These are phyloP conservation scores for Aphelocoma coerulescens DNA, from an alignment of 2,113 vertebrate genomes.

Conservation along the genomic window DNA sequence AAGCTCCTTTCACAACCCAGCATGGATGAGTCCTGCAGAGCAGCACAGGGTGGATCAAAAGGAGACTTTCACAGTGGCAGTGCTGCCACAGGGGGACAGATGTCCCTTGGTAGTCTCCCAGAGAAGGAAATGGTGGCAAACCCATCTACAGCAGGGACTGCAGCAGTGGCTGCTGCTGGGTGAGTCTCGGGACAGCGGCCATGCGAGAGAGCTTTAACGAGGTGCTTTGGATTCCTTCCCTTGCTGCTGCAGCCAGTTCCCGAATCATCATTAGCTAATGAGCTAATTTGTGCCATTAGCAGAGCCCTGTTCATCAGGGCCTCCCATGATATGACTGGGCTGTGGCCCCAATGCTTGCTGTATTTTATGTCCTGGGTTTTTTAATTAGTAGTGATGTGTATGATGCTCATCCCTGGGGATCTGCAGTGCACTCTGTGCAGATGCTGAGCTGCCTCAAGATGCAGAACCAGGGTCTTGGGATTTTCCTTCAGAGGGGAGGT, in stretches of 20 bases:
- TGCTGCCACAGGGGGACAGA: rapidly evolving
- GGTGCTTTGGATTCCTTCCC: background rate
- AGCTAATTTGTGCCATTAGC: conserved; percentile 35
- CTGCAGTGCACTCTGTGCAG: background rate
- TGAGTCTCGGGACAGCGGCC: background rate
- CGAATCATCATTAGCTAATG: background rate
- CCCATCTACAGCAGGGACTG: background rate
- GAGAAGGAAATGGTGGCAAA: background rate
- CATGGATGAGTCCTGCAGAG: background rate
- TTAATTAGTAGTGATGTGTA: background rate
- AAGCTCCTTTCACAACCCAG: background rate
- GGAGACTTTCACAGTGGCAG: background rate
- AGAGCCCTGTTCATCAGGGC: conserved; percentile 25
- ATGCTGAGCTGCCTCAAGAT: background rate
- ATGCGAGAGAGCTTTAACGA: background rate
- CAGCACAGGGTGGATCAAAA: background rate
- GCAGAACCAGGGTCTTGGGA: background rate
- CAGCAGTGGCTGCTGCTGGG: background rate
- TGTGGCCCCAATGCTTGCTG: background rate
- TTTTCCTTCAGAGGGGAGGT: background rate
- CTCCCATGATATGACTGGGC: background rate
- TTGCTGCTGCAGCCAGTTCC: background rate
- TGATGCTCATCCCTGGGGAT: background rate
- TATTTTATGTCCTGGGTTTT: background rate
- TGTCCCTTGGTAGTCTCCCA: background rate